Percentiles rank a stretch among this genome's conserved stretches.
Conservation (phyloP, 64 coral and sea anemone genomes). For the Trachythela sp. region DNA sequence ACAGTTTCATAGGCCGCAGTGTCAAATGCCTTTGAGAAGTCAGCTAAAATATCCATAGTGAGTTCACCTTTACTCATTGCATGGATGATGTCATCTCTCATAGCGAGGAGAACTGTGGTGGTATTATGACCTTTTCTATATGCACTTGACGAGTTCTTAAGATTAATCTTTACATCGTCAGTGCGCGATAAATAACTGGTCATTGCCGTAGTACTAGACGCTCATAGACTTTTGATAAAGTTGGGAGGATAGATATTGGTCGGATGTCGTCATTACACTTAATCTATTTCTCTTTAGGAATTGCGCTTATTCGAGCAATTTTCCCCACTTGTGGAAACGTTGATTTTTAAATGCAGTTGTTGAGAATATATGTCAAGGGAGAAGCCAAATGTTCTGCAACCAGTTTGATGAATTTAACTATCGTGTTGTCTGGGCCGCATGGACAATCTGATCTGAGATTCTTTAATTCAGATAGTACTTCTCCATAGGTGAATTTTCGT, state of each 20-base stretch:
- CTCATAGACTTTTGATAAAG: neutral
- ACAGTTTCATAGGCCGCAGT: too few relatives aligned
- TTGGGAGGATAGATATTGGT: neutral
- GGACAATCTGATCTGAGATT: neutral
- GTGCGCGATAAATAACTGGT: neutral
- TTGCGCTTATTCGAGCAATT: neutral
- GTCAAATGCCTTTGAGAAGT: neutral
- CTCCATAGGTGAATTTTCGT: neutral
- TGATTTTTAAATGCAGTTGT: neutral
- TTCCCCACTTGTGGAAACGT: neutral
- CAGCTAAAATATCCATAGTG: neutral
- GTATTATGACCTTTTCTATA: slow-evolving; percentile 1
- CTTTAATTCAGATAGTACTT: neutral
- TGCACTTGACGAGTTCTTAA: neutral
- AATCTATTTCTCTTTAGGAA: neutral
- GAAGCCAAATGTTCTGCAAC: neutral
- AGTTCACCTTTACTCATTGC: too few relatives aligned
- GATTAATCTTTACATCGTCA: neutral
- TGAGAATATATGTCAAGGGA: neutral
- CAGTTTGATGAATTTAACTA: neutral
- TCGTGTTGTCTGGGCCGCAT: neutral
- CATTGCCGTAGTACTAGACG: neutral
- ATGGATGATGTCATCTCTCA: neutral
- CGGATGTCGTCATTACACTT: neutral
- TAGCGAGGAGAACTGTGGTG: neutral